Evolutionary conservation across 1,140 invertebrate species (phyloP).

Genomic region (Eufriesea mexicana): DNA sequence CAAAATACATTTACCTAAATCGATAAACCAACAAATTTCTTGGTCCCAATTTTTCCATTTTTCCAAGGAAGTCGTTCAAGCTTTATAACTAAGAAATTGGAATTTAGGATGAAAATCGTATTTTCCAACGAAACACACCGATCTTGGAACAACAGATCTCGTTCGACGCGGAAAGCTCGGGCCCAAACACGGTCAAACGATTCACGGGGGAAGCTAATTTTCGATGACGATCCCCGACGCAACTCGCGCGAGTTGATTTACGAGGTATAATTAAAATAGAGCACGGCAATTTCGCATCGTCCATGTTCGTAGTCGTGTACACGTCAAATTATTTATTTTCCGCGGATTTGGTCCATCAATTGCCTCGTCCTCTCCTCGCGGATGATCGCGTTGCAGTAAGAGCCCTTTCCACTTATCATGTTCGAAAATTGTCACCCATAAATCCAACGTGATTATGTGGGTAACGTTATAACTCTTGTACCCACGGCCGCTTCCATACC

Average conservation of each 20-base stretch:
- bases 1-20: no score
- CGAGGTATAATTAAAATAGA: slow-evolving; percentile 60
- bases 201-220: slow-evolving; percentile 45
- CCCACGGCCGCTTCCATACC: not conserved
- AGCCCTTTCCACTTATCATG: slow-evolving; percentile 18
- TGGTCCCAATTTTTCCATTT: not conserved
- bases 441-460: not conserved
- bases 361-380: slow-evolving; percentile 2
- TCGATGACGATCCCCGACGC: slow-evolving; percentile 42
- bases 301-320: slow-evolving; percentile 4
- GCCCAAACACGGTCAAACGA: slow-evolving; percentile 44
- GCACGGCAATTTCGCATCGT: slow-evolving; percentile 52
- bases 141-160: no score
- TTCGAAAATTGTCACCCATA: slow-evolving; percentile 38
- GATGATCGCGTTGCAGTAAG: not conserved
- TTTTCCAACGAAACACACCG: not conserved
- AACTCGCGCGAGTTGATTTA: slow-evolving; percentile 55
- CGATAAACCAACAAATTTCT: not conserved
- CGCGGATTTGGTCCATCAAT: slow-evolving; percentile 18
- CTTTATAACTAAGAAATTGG: not conserved
- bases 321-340: slow-evolving; percentile 46
- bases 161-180: slow-evolving; percentile 34
- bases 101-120: no score
- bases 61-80: not conserved
- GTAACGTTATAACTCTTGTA: not conserved